Percentiles rank a stretch among this genome's conserved stretches.
These are phyloP conservation scores for Hycleus cichorii DNA, from an alignment of 1,140 invertebrate species.

Conservation along the genomic window DNA sequence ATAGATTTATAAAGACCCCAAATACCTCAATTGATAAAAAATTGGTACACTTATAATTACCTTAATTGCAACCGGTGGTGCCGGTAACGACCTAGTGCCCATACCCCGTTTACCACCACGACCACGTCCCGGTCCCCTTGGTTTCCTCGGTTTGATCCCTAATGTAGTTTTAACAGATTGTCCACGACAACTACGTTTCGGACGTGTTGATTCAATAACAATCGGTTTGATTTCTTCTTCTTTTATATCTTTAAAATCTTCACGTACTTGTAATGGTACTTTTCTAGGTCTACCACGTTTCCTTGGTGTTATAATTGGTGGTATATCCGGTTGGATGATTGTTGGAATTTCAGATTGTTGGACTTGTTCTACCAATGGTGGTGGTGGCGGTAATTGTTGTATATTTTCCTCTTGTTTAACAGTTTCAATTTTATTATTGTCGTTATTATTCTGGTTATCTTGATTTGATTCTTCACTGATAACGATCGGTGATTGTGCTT, in stretches of 20 bases:
- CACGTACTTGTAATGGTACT: constrained; percentile 29
- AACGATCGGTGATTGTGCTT: constrained; percentile 12
- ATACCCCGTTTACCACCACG: constrained; percentile 28
- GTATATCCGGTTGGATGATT: neutral
- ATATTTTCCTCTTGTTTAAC: neutral
- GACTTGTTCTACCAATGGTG: neutral
- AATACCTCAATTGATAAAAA: no score
- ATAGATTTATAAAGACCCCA: no score
- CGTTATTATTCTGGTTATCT: constrained; percentile 15
- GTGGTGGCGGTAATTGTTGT: neutral
- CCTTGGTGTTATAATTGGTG: constrained; percentile 13
- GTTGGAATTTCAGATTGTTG: neutral
- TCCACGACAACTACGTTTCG: constrained; percentile 39
- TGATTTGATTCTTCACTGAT: constrained; percentile 29
- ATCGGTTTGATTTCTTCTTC: constrained; percentile 12
- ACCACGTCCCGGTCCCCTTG: constrained; percentile 25
- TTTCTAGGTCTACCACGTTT: constrained; percentile 25
- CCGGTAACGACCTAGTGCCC: constrained; percentile 15
- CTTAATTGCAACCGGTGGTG: neutral
- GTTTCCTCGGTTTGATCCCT: constrained; percentile 36
- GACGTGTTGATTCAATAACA: constrained; percentile 24
- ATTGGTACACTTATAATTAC: no score
- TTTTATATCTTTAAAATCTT: constrained; percentile 31
- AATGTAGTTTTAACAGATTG: constrained; percentile 32
- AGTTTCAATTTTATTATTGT: no score